Conservation (phyloP, 2,888 invertebrate species). For the Acanthosepion lycidas region DNA sequence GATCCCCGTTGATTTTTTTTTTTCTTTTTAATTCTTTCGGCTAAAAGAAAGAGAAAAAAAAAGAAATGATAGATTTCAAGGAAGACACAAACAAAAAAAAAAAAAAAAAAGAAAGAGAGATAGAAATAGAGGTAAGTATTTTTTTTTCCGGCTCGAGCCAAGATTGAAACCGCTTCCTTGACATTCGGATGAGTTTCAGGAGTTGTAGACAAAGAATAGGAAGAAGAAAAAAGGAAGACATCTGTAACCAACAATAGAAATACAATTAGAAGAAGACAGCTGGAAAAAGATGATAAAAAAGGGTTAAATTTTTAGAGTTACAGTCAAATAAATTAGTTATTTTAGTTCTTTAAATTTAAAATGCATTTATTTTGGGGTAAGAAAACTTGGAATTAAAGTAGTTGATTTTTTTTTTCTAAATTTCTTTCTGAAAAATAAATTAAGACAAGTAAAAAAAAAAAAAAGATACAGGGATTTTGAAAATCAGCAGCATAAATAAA, state of each 20-base stretch:
- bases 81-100: neutral
- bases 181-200: neutral
- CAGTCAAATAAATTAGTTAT: neutral
- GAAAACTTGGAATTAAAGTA: neutral
- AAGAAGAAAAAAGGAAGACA: neutral
- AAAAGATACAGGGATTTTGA: neutral
- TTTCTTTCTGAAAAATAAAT: neutral
- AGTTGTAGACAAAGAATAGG: neutral
- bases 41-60: too few relatives aligned
- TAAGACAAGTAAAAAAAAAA: neutral
- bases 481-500: neutral
- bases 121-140: neutral
- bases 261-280: neutral
- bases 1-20: too few relatives aligned
- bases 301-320: neutral
- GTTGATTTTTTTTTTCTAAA: neutral
- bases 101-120: neutral
- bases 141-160: neutral
- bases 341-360: neutral
- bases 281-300: neutral
- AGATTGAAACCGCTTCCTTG: neutral
- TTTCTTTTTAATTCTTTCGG: too few relatives aligned
- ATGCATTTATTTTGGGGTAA: neutral
- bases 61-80: neutral
- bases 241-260: neutral